Base-by-base conservation (phyloP, 2,888 invertebrate genomes). In the Pogonocherus hispidulus region DNA sequence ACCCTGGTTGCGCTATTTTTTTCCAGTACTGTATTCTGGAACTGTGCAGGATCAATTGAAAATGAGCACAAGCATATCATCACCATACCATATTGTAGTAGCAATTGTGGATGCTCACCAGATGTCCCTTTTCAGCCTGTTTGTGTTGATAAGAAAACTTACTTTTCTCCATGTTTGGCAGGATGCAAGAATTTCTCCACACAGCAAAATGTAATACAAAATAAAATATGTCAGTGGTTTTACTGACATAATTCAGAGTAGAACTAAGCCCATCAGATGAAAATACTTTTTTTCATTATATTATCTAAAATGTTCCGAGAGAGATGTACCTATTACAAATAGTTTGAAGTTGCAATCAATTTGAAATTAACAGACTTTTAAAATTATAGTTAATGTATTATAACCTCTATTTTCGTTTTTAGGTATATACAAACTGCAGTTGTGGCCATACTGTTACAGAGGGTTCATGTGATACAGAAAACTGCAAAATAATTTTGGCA, bases 161-260 rank as follows among this genome's bases (percentile, higher is more conserved):
- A 89, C 80, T 93, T 90, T 80, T 92, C 91, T 0, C 91, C 93
- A 0, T 94, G 94, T 82, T 90, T 91, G 77, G 93, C 93, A 1
- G 93, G 93, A 0, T 94, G 93, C 80, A 83, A 82, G 4, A 75
- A 63, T 3, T 76, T 78, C 2, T 79, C 85, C 52, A 76, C 84
- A 1, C 75, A 81, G n/a, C 82, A 87, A n/a, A 87, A 87, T 68
- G 86, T 84, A 73, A 73, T 86, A 1, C 84, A 78, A 82, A 27
- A 27, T 27, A 3, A 27, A 27, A 27, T 27, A 3, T 5, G 8
- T 27, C 8, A 8, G 27, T 27, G n/a, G n/a, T n/a, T n/a, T n/a
- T n/a, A n/a, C n/a, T n/a, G n/a, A n/a, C n/a, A n/a, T n/a, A n/a
- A n/a, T n/a, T n/a, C n/a, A n/a, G n/a, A n/a, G n/a, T n/a, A n/a